phyloP scores from a whole-genome alignment of 2,797 vertebrate genomes.

The Phataginus tricuspis region DNA sequence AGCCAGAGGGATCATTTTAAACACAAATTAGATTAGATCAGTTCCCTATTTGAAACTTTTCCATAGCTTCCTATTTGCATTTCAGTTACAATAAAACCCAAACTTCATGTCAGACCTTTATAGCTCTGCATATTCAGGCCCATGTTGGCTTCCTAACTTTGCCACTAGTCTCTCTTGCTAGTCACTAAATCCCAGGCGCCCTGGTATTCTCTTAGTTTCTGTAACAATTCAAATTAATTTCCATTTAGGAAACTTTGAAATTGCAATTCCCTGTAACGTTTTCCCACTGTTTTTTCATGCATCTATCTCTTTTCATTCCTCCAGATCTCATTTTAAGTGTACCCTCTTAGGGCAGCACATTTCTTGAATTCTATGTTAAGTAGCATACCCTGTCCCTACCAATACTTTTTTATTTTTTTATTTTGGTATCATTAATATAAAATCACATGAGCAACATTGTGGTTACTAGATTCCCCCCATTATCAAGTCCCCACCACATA shows the following conservation, averaged over 20 bases:
- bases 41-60: neutral
- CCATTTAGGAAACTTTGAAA: neutral
- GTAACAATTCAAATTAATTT: neutral
- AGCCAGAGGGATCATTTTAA: slow-evolving; percentile 27
- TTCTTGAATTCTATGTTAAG: neutral
- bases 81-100: neutral
- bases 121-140: neutral
- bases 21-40: neutral
- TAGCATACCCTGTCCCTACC: neutral
- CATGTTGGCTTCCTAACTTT: neutral
- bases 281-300: slow-evolving; percentile 1
- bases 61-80: neutral
- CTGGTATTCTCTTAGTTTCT: neutral
- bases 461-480: too few species aligned
- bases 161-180: neutral
- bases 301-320: neutral
- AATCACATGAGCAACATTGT: too few species aligned
- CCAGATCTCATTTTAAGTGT: neutral
- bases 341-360: neutral
- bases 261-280: neutral
- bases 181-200: neutral
- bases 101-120: neutral
- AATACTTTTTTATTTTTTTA: neutral
- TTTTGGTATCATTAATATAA: too few species aligned
- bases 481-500: too few species aligned